Conservation (phyloP, 2,797 vertebrate genomes). For the Mergus octosetaceus region DNA sequence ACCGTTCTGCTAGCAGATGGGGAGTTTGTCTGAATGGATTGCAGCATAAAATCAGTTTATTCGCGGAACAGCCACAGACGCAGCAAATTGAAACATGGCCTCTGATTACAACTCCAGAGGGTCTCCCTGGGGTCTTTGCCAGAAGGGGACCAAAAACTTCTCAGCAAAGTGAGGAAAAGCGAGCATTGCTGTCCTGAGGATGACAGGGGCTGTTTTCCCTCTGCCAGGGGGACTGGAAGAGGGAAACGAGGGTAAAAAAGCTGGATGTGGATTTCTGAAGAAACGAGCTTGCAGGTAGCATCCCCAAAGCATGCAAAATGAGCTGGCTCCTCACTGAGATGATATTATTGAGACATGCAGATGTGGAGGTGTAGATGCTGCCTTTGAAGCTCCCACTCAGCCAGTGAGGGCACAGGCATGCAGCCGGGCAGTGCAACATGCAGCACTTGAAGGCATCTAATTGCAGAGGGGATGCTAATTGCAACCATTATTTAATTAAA, state of each 20-base stretch:
- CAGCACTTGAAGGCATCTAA: background rate
- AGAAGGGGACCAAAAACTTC: background rate
- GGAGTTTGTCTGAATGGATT: background rate
- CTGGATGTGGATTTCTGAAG: background rate
- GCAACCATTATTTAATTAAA: background rate
- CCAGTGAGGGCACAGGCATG: background rate
- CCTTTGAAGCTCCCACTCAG: background rate
- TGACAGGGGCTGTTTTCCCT: background rate
- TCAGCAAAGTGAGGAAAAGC: background rate
- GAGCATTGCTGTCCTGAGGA: background rate
- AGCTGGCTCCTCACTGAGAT: background rate
- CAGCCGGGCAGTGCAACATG: background rate
- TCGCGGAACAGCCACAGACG: background rate
- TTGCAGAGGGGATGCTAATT: background rate
- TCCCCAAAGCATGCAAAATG: background rate
- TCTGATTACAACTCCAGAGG: background rate
- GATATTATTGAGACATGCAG: background rate
- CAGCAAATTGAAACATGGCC: background rate
- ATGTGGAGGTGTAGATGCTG: background rate
- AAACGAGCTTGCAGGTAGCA: background rate
- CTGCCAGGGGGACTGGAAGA: background rate
- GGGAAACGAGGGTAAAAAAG: background rate
- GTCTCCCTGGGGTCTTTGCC: background rate
- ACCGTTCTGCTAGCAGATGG: background rate
- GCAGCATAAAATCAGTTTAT: slow-evolving; percentile 18